A percentile compares a stretch with the other conserved stretches of the same genome.
Evolutionary conservation across 2,113 vertebrate genomes (phyloP).

Genomic region (Oophaga pumilio): DNA sequence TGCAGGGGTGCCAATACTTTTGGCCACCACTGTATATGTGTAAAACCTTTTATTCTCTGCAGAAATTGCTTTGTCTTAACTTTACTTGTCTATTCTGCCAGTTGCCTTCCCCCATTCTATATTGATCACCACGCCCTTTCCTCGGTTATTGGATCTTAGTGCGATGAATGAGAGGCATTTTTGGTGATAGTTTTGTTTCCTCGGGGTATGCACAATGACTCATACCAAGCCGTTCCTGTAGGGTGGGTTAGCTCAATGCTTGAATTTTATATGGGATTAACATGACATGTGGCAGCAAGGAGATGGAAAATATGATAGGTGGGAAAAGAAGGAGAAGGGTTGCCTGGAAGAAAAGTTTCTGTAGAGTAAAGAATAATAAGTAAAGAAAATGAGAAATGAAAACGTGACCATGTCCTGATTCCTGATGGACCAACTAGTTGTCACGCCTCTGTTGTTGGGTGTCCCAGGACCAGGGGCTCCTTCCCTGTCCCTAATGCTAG

Average conservation of each 20-base stretch:
- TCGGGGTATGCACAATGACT: constrained; percentile 3
- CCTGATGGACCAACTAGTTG: no score
- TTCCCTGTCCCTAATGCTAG: no score
- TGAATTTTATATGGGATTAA: constrained; percentile 31
- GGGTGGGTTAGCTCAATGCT: constrained; percentile 28
- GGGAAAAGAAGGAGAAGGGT: not conserved
- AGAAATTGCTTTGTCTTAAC: no score
- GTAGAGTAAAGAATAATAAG: not conserved
- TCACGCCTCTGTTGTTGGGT: no score
- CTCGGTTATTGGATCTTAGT: not conserved
- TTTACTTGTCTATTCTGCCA: no score
- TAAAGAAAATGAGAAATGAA: not conserved
- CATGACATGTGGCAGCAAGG: constrained; percentile 18
- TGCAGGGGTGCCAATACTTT: no score
- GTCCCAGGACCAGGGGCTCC: no score
- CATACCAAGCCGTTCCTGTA: constrained; percentile 12
- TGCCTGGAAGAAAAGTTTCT: not conserved
- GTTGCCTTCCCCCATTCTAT: no score
- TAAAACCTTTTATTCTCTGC: no score
- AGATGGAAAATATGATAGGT: not conserved
- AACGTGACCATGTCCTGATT: not conserved
- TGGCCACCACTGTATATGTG: no score
- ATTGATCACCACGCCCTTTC: not conserved
- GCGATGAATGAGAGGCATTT: not conserved
- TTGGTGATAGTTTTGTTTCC: not conserved